phyloP scores from a whole-genome alignment of 2,888 invertebrate genomes.

The Standfussiana lucernea region DNA sequence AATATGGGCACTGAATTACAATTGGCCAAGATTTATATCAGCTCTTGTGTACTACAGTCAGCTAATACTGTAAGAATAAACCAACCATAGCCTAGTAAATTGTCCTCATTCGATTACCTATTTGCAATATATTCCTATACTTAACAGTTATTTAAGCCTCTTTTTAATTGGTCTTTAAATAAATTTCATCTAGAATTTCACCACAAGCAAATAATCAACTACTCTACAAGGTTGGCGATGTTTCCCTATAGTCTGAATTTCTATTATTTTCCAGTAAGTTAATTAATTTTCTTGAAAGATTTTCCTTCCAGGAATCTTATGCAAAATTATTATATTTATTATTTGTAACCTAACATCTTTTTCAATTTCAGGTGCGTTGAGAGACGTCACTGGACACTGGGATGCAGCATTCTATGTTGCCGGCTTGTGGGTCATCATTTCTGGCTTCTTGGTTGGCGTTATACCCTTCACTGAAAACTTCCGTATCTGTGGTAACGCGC shows the following conservation, averaged over 20 bases:
- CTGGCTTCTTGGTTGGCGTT: conserved; percentile 93
- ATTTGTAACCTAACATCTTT: not conserved
- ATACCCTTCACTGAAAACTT: conserved; percentile 93
- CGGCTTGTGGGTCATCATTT: conserved; percentile 95
- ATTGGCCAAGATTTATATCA: not conserved
- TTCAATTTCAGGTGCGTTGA: conserved; percentile 80
- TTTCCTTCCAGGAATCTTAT: not conserved
- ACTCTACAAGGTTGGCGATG: too few relatives aligned
- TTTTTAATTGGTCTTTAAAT: not conserved
- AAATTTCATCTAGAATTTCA: not conserved
- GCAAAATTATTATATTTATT: not conserved
- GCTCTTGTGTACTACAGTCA: not conserved
- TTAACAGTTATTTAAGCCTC: not conserved
- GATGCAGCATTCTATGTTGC: conserved; percentile 95
- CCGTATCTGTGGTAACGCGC: conserved; percentile 90
- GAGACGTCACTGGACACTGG: conserved; percentile 93
- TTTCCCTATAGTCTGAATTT: not conserved
- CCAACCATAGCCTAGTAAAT: not conserved
- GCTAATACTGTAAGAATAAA: not conserved
- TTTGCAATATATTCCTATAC: not conserved
- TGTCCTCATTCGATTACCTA: not conserved
- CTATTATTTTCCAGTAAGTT: not conserved
- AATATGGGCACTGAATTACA: conserved; percentile 1
- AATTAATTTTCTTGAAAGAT: not conserved
- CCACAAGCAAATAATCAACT: not conserved